These are phyloP conservation scores for Hydropotes inermis DNA, from an alignment of 2,113 vertebrate species.

Conservation along the genomic window DNA sequence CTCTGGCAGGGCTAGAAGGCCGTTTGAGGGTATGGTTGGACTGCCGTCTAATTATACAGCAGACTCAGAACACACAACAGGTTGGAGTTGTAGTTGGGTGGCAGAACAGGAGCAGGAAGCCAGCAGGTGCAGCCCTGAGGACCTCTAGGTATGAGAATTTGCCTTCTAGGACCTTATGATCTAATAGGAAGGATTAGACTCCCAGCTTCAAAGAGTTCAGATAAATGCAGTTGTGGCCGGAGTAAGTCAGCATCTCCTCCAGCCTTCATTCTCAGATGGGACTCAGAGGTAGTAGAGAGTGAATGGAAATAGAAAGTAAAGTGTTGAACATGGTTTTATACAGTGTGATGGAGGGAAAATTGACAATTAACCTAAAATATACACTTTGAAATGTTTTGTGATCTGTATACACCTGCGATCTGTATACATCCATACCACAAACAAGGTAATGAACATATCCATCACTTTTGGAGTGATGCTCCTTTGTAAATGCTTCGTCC, in stretches of 20 bases:
- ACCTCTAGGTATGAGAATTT: neutral
- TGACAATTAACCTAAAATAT: neutral
- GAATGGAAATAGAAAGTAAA: neutral
- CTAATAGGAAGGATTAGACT: neutral
- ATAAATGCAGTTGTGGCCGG: neutral
- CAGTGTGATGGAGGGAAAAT: neutral
- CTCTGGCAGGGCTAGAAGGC: neutral
- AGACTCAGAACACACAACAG: neutral
- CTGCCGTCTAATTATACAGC: neutral
- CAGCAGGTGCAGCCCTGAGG: accelerated
- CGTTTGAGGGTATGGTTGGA: neutral
- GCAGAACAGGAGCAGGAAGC: neutral
- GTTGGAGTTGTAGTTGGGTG: neutral
- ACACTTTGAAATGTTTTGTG: neutral
- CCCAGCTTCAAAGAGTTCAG: neutral
- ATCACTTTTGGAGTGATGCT: neutral
- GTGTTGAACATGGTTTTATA: neutral
- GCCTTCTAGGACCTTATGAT: neutral
- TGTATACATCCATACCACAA: neutral
- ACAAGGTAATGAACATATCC: neutral
- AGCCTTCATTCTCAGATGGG: neutral
- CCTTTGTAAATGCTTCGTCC: neutral
- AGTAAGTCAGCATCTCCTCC: neutral
- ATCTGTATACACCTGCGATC: neutral
- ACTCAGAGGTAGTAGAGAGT: neutral